These are phyloP conservation scores for Cairina moschata DNA, from an alignment of 2,113 vertebrate species.

Conservation along the genomic window DNA sequence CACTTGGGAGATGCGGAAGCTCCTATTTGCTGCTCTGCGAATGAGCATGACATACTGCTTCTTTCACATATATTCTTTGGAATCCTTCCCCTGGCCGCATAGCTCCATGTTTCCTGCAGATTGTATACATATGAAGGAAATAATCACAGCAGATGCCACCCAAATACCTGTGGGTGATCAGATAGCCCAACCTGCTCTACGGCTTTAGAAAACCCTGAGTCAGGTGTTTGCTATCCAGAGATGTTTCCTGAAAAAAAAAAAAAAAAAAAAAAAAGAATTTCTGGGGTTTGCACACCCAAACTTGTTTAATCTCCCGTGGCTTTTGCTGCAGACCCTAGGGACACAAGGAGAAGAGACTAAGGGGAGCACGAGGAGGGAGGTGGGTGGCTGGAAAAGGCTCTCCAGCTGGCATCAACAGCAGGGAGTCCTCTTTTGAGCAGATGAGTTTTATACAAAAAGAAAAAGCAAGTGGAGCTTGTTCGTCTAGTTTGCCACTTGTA, in stretches of 20 bases:
- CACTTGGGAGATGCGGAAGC: neutral
- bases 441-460: neutral
- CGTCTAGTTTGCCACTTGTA: neutral
- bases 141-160: conserved; percentile 49
- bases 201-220: conserved; percentile 38
- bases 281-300: neutral
- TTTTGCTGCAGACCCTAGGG: neutral
- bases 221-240: conserved; percentile 27
- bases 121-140: conserved; percentile 39
- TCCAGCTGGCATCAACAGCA: neutral
- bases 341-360: neutral
- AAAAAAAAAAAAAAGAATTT: neutral
- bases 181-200: conserved; percentile 37
- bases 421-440: neutral
- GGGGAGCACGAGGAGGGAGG: neutral
- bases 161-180: conserved; percentile 68
- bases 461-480: conserved; percentile 13
- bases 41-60: neutral
- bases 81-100: neutral
- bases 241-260: conserved; percentile 9
- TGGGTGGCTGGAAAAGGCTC: accelerated
- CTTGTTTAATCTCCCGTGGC: neutral
- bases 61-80: conserved; percentile 7
- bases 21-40: neutral
- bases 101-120: conserved; percentile 33